Conservation (phyloP, 2,113 vertebrate genomes). For the Catharus minimus region DNA sequence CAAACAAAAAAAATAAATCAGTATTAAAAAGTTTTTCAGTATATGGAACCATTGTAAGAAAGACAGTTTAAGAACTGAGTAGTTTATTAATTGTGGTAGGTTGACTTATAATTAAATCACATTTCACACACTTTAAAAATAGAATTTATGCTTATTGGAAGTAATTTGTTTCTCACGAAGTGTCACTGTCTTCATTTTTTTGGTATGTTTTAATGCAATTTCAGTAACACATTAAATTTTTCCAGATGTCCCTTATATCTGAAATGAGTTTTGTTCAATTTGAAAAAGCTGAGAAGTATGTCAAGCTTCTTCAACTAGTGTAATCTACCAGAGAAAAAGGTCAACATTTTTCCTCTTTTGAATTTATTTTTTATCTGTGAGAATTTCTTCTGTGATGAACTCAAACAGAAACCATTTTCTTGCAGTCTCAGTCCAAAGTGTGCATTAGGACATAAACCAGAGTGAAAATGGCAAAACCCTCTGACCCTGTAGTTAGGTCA, state of each 20-base stretch:
- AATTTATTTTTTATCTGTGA: not conserved
- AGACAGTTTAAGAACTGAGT: not conserved
- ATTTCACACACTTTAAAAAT: not conserved
- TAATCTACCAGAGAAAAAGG: not conserved
- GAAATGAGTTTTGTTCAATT: not conserved
- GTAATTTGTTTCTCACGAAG: not conserved
- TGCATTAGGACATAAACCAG: not conserved
- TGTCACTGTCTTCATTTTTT: not conserved
- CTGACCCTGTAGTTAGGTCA: not conserved
- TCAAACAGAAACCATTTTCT: not conserved
- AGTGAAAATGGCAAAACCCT: not conserved
- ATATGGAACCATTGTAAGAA: not conserved
- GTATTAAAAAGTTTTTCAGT: not conserved
- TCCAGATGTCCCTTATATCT: not conserved
- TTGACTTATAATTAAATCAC: not conserved
- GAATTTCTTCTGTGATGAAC: not conserved
- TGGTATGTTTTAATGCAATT: not conserved
- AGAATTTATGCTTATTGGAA: not conserved
- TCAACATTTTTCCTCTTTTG: not conserved
- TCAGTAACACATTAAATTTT: not conserved
- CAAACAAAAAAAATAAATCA: not conserved
- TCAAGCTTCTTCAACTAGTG: not conserved
- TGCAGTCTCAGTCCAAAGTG: not conserved
- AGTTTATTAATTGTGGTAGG: constrained; percentile 15
- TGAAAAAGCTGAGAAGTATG: not conserved